Conservation (phyloP, 1,140 invertebrate genomes). For the Leptestheria dahalacensis region DNA sequence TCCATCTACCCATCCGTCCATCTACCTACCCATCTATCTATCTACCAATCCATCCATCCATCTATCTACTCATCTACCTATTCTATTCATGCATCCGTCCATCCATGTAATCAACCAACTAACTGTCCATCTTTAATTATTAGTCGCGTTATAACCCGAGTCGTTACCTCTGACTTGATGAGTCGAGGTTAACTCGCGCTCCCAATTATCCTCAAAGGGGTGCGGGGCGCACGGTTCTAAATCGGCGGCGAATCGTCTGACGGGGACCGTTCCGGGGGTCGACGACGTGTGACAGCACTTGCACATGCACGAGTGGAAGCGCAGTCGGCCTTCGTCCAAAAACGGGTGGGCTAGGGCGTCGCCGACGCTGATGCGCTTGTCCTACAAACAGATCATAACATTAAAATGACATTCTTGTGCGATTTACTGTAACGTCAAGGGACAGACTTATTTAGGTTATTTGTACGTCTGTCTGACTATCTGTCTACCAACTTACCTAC, state of each 20-base stretch:
- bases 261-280: constrained; percentile 45
- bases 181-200: constrained; percentile 76
- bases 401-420: constrained; percentile 1
- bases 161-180: constrained; percentile 87
- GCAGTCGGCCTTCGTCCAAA: constrained; percentile 87
- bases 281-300: constrained; percentile 64
- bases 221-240: constrained; percentile 80
- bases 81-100: no score
- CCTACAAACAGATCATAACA: constrained; percentile 35
- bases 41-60: no score
- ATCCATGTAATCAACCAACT: no score
- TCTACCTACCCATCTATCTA: no score
- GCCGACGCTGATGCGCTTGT: constrained; percentile 80
- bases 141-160: no score
- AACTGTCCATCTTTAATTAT: no score
- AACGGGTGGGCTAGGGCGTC: constrained; percentile 87
- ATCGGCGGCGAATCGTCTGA: constrained; percentile 77
- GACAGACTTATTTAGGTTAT: neutral
- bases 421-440: neutral
- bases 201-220: constrained; percentile 87
- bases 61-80: no score
- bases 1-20: no score
- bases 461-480: no score
- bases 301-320: constrained; percentile 99
- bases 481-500: no score